Evolutionary conservation across 2,113 vertebrate species (phyloP).

Genomic region (Melanostigma gelatinosum): DNA sequence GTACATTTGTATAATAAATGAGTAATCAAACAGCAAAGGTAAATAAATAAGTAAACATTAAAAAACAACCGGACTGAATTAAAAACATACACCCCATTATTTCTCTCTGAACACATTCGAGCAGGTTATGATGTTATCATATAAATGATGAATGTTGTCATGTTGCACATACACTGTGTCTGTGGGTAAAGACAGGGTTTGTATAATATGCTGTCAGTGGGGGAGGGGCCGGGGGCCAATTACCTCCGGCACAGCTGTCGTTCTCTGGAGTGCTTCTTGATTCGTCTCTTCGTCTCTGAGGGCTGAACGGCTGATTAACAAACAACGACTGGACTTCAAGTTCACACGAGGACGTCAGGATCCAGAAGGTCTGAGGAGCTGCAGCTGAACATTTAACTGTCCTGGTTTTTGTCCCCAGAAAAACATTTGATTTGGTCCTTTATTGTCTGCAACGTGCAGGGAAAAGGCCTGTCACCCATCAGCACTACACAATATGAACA

Average conservation of each 20-base stretch:
- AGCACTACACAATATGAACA: not conserved
- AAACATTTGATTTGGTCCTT: not conserved
- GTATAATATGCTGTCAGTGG: constrained; percentile 20
- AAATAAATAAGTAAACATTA: not conserved
- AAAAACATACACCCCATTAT: not conserved
- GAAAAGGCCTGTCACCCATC: not conserved
- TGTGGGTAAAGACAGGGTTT: not conserved
- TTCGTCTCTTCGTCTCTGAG: constrained; percentile 16
- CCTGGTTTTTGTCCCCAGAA: no score
- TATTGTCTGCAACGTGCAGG: not conserved
- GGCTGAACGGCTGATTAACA: constrained; percentile 11
- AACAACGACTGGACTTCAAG: not conserved
- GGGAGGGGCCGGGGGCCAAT: constrained; percentile 26
- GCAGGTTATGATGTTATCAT: not conserved
- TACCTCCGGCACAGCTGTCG: constrained; percentile 66
- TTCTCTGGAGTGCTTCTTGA: constrained; percentile 38
- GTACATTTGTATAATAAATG: no score
- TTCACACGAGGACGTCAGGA: not conserved
- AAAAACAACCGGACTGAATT: not conserved
- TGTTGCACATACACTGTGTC: not conserved
- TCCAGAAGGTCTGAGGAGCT: not conserved
- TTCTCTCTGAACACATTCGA: not conserved
- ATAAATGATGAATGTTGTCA: not conserved
- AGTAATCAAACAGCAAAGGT: no score
- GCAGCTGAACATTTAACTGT: not conserved